Conservation (phyloP, 2,888 invertebrate genomes). For the Chalcosyrphus nemorum region DNA sequence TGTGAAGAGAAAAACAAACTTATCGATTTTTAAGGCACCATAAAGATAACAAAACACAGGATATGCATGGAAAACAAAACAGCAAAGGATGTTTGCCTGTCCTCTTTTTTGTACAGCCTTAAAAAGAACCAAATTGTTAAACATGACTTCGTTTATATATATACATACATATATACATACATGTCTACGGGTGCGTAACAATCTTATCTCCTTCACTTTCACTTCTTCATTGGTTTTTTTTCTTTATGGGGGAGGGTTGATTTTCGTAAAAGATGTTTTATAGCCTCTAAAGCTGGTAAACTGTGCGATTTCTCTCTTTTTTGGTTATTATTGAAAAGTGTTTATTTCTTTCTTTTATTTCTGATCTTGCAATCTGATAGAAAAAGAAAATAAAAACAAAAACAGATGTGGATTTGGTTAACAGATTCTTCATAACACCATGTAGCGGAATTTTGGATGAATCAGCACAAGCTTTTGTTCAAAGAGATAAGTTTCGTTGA, state of each 20-base stretch:
- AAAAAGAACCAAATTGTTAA: not conserved
- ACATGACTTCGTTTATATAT: not conserved
- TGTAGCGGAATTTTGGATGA: not conserved
- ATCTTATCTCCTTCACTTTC: not conserved
- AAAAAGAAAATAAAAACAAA: not conserved
- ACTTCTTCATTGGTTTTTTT: not conserved
- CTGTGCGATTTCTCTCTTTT: not conserved
- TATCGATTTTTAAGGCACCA: not conserved
- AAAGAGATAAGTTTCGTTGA: too few relatives aligned
- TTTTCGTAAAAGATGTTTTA: not conserved
- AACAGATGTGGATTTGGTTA: not conserved
- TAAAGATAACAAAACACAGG: slow-evolving; percentile 4
- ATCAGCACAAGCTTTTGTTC: too few relatives aligned
- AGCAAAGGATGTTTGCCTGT: not conserved
- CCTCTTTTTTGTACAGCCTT: not conserved
- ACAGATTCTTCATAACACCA: not conserved
- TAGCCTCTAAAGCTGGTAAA: not conserved
- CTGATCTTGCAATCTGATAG: not conserved
- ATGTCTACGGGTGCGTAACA: not conserved
- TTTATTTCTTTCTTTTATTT: not conserved
- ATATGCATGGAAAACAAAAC: not conserved
- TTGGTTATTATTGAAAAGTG: not conserved
- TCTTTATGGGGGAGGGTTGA: not conserved
- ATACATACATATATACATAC: too few relatives aligned
- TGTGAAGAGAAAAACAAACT: not conserved